Base-by-base conservation (phyloP, 2,888 invertebrate genomes). In the Acanthopleura granulata region DNA sequence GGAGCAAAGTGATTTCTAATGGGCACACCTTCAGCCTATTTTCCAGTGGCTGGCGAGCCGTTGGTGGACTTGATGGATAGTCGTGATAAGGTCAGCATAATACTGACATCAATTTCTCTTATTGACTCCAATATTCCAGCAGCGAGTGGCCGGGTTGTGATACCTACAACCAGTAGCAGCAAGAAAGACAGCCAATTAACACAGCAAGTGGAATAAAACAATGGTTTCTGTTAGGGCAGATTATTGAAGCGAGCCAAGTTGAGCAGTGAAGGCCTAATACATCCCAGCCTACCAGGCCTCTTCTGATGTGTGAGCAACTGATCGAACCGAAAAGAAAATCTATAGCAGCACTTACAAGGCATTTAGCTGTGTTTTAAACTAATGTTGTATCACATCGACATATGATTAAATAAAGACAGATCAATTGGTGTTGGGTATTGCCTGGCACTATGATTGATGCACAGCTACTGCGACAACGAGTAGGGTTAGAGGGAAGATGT, bases 371-470 rank as follows among this genome's bases (percentile, higher is more conserved):
- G 66, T 27, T 27, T 12, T 27, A 66, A 57, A 57, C 57, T 57
- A 22, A 57, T 57, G 57, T 66, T 66, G 22, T 27, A 66, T 66
- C 66, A 66, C 66, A 12, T 57, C 3, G 12, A 57, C 57, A 66
- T 66, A 66, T 66, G 66, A 66, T 66, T 66, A 66, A 66, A 66
- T 66, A 66, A 66, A 66, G 29, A 27, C 66, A 27, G 29, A 66
- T 66, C 66, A 66, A 66, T 66, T 66, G 18, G 25, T 27, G 16
- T 15, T 27, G 16, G 40, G 29, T 66, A 27, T 66, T 15, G 16
- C 29, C 66, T 66, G 40, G 40, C 66, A 66, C 15, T 14, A 66
- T 66, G 66, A 66, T 66, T 66, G 66, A 66, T 66, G 25, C 29
- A 27, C 22, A 9, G 57, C 57, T 57, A 22, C n/a, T 40, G n/a